These are phyloP conservation scores for Diceros bicornis DNA, from an alignment of 2,797 vertebrate species.

Conservation along the genomic window DNA sequence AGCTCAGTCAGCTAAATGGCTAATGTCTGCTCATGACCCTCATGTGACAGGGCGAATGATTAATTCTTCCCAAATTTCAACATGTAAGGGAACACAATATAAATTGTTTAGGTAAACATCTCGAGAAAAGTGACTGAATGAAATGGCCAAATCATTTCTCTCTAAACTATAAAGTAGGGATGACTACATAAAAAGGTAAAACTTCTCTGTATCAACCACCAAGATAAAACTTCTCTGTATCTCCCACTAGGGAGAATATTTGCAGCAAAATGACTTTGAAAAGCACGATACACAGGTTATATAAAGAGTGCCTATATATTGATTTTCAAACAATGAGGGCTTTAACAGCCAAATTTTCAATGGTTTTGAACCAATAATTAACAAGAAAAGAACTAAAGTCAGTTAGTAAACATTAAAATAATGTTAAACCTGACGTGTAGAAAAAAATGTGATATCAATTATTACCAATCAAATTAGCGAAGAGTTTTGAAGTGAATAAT, in stretches of 20 bases:
- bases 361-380: not conserved
- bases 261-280: not conserved
- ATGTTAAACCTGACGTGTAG: not conserved
- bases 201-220: not conserved
- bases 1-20: not conserved
- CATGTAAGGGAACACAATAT: not conserved
- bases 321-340: not conserved
- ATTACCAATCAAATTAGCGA: not conserved
- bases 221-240: no score
- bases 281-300: not conserved
- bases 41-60: not conserved
- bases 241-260: not conserved
- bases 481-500: not conserved
- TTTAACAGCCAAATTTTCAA: not conserved
- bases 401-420: conserved; percentile 22
- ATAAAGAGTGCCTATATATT: not conserved
- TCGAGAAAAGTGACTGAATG: not conserved
- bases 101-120: not conserved
- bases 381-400: not conserved
- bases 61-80: not conserved
- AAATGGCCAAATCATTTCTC: not conserved
- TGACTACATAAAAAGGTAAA: not conserved
- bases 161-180: not conserved
- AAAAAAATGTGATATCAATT: not conserved
- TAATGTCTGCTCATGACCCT: not conserved